Conservation (phyloP, 2,113 vertebrate species). For the Microcebus jonahi region DNA sequence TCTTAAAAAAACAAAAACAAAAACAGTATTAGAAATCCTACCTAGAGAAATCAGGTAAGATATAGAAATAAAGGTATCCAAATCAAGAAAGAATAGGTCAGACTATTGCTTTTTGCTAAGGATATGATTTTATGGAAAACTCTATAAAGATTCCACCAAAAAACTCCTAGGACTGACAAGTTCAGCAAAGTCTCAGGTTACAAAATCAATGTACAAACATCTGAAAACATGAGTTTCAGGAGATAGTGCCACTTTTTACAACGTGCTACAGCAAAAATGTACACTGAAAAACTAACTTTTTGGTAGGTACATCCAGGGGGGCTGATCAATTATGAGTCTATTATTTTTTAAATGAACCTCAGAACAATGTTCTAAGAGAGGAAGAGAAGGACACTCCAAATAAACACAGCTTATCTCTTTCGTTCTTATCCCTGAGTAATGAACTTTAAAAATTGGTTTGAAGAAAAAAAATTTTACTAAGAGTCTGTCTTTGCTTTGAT, state of each 20-base stretch:
- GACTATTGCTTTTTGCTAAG: too few relatives aligned
- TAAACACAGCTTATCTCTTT: constrained; percentile 4
- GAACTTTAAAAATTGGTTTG: constrained; percentile 27
- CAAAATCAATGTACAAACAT: neutral
- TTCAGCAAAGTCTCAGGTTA: too few relatives aligned
- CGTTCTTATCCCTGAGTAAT: constrained; percentile 36
- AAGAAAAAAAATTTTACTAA: constrained; percentile 15
- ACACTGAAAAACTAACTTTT: neutral
- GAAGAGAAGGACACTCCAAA: neutral
- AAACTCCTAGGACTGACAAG: too few relatives aligned
- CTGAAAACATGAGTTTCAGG: neutral
- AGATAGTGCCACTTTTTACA: neutral
- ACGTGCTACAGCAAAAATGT: neutral
- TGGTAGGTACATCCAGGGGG: neutral
- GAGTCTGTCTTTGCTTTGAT: constrained; percentile 51
- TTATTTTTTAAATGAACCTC: constrained; percentile 16
- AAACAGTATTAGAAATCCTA: too few relatives aligned
- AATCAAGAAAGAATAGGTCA: too few relatives aligned
- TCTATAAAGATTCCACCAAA: too few relatives aligned
- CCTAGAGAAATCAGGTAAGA: too few relatives aligned
- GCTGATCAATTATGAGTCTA: neutral
- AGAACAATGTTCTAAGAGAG: neutral
- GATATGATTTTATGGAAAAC: too few relatives aligned
- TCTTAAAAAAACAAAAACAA: too few relatives aligned
- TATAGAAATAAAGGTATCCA: too few relatives aligned